These are phyloP conservation scores for Heliconius aoede DNA, from an alignment of 2,888 invertebrate species.

Conservation along the genomic window DNA sequence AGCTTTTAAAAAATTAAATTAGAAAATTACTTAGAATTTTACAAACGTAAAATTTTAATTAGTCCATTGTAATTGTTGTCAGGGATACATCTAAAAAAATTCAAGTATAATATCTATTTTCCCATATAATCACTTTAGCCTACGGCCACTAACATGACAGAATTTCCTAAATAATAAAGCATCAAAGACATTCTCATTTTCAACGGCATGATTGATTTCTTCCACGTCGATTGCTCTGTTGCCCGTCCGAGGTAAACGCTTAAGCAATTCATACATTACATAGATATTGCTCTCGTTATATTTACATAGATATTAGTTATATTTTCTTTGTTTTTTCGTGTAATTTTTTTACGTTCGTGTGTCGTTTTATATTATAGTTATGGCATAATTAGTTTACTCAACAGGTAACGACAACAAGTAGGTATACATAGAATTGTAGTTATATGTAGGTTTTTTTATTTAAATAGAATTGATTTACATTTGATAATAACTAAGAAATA, in stretches of 20 bases:
- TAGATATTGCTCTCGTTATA: conserved; percentile 17
- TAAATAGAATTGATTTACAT: too few species aligned
- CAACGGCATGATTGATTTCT: conserved; percentile 49
- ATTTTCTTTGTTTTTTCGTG: neutral
- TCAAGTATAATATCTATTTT: neutral
- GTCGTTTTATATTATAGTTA: neutral
- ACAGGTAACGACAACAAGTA: neutral
- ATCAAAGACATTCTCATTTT: conserved; percentile 46
- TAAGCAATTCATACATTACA: conserved; percentile 38
- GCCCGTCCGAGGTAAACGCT: conserved; percentile 44
- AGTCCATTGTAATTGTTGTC: neutral
- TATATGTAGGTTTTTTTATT: too few species aligned
- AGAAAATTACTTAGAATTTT: neutral
- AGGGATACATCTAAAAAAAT: neutral
- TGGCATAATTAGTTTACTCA: neutral
- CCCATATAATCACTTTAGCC: conserved; percentile 19
- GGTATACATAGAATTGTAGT: too few species aligned
- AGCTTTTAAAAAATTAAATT: neutral
- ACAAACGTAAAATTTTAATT: neutral
- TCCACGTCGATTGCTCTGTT: conserved; percentile 41
- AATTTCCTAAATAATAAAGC: conserved; percentile 37
- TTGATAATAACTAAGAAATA: too few species aligned
- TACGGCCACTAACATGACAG: conserved; percentile 12
- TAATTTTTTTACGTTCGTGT: neutral
- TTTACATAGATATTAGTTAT: conserved; percentile 7